These are phyloP conservation scores for Sciurus niger DNA, from an alignment of 2,113 vertebrate genomes.

Conservation along the genomic window DNA sequence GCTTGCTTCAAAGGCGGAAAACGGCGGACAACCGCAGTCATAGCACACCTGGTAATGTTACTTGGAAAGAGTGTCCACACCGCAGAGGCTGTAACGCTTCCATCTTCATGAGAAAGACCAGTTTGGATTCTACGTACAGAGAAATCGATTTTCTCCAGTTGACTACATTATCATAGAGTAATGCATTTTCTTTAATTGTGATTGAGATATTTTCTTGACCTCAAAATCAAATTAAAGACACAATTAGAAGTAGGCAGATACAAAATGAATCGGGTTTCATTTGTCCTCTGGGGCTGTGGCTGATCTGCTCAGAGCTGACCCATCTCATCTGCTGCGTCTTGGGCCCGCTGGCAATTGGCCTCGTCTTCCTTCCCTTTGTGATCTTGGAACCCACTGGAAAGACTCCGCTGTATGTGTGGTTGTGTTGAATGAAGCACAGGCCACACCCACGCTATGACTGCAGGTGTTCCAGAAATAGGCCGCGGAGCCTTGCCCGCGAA, in stretches of 20 bases:
- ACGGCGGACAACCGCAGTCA: conserved; percentile 5
- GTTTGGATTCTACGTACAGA: conserved; percentile 44
- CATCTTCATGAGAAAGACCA: conserved; percentile 51
- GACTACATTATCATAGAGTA: conserved; percentile 21
- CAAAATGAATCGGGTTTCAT: not conserved
- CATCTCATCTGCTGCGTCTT: too few relatives aligned
- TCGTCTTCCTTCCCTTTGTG: not conserved
- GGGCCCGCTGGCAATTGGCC: too few relatives aligned
- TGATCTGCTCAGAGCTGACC: not conserved
- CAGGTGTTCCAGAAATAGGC: not conserved
- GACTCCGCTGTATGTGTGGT: not conserved
- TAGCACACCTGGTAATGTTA: conserved; percentile 56
- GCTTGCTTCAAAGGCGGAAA: not conserved
- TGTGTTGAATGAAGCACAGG: not conserved
- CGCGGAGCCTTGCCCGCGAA: not conserved
- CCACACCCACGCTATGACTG: too few relatives aligned
- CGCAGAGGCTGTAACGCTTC: conserved; percentile 29
- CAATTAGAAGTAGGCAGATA: not conserved
- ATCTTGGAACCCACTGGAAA: not conserved
- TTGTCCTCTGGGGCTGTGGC: not conserved
- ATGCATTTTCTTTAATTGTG: conserved; percentile 37
- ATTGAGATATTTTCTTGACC: conserved; percentile 61
- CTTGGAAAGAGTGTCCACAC: conserved; percentile 56
- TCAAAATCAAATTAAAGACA: conserved; percentile 44
- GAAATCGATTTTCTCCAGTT: conserved; percentile 58